A percentile compares a stretch with the other conserved stretches of the same genome.
Conservation (phyloP, 2,888 invertebrate species). For the Yponomeuta evonymella region DNA sequence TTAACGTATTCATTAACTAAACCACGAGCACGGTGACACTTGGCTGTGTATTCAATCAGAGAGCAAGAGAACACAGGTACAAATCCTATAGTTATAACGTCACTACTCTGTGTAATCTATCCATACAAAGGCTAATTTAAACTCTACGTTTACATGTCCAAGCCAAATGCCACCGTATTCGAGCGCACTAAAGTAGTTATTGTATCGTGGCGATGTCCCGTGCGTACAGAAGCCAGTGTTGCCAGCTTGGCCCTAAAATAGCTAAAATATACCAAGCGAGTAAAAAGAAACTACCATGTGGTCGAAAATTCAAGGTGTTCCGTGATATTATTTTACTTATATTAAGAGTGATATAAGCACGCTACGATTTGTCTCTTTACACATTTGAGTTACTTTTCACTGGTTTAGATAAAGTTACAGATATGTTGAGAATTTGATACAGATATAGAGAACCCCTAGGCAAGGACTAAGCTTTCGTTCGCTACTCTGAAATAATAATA, state of each 20-base stretch:
- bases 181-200: constrained; percentile 51
- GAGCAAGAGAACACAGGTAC: background rate
- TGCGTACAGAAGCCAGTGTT: constrained; percentile 40
- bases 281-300: constrained; percentile 17
- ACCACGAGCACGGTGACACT: constrained; percentile 48
- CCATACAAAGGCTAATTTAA: background rate
- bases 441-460: background rate
- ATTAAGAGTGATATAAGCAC: background rate
- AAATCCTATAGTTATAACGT: background rate
- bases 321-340: constrained; percentile 7
- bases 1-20: constrained; percentile 45
- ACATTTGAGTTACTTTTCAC: background rate
- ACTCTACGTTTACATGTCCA: background rate
- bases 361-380: constrained; percentile 4
- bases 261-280: constrained; percentile 22
- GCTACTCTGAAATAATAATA: constrained; percentile 18
- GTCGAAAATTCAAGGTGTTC: background rate
- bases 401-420: background rate
- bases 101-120: background rate
- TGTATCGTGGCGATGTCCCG: constrained; percentile 50
- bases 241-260: constrained; percentile 34
- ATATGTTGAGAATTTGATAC: background rate
- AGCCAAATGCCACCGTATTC: constrained; percentile 46
- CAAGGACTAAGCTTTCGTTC: background rate
- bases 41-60: constrained; percentile 16